phyloP scores from a whole-genome alignment of 2,797 vertebrate genomes.

The Spinus pinus region DNA sequence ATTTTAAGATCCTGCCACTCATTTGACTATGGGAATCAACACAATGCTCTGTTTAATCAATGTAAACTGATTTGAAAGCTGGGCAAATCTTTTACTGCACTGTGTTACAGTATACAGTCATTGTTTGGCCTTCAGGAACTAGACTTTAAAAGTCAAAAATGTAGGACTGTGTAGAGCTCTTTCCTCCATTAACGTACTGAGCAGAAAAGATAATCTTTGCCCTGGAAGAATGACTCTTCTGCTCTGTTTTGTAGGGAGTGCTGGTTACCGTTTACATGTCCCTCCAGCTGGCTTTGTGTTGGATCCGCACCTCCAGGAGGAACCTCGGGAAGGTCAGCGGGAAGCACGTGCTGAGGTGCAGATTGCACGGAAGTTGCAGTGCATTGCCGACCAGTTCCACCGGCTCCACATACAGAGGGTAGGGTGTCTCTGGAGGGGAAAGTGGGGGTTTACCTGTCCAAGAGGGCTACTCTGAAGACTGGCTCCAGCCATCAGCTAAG shows the following conservation, averaged over 20 bases:
- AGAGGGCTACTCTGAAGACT: neutral
- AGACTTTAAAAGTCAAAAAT: neutral
- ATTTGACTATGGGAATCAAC: neutral
- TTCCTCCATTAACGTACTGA: neutral
- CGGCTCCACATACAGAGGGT: conserved; percentile 81
- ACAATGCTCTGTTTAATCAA: neutral
- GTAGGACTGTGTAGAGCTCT: neutral
- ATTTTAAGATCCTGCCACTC: neutral
- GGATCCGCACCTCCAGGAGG: conserved; percentile 69
- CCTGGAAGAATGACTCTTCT: conserved; percentile 12
- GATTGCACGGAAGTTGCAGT: conserved; percentile 80
- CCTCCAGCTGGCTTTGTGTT: conserved; percentile 71
- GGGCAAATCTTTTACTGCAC: neutral
- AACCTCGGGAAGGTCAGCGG: conserved; percentile 71
- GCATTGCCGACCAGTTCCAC: conserved; percentile 84
- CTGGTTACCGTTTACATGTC: conserved; percentile 79
- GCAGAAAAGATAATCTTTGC: neutral
- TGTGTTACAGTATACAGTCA: neutral
- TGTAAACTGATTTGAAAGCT: neutral
- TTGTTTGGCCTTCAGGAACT: neutral
- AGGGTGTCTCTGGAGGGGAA: conserved; percentile 44
- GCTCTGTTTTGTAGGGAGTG: conserved; percentile 73
- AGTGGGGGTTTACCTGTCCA: neutral
- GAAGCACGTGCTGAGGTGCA: conserved; percentile 76
- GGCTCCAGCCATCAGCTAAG: neutral